Evolutionary conservation across 30 jellyfish, hydroid and myxozoan species (phyloP).

Genomic region (Cassiopea andromeda): DNA sequence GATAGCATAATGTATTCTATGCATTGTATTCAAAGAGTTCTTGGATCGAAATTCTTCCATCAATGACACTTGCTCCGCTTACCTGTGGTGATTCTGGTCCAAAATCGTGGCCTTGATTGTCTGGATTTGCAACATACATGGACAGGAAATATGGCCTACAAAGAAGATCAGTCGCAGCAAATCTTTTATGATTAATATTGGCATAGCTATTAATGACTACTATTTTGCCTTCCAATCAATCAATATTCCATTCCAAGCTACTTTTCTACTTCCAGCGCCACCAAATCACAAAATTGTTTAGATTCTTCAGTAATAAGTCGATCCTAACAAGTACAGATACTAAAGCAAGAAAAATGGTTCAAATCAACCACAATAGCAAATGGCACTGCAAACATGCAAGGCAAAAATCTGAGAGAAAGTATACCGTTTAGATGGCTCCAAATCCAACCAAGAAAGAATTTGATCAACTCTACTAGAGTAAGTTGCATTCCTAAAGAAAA

Average conservation of each 20-base stretch:
- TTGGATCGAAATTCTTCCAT: neutral
- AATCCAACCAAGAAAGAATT: constrained; percentile 44
- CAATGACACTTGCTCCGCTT: neutral
- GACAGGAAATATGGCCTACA: constrained; percentile 63
- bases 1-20: too few relatives aligned
- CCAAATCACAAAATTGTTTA: neutral
- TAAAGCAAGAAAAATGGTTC: too few relatives aligned
- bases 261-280: neutral
- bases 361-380: neutral
- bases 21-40: too few relatives aligned
- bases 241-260: too few relatives aligned
- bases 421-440: constrained; percentile 53
- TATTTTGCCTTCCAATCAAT: too few relatives aligned
- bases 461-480: constrained; percentile 28
- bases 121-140: constrained; percentile 69
- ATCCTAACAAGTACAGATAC: too few relatives aligned
- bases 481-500: constrained; percentile 23
- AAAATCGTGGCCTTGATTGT: constrained; percentile 63
- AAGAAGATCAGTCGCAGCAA: too few relatives aligned
- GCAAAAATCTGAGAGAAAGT: neutral
- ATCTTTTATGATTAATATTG: too few relatives aligned
- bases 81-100: constrained; percentile 79
- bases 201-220: too few relatives aligned
- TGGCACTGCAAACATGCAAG: neutral
- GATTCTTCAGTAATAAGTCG: too few relatives aligned